Percentiles rank a stretch among this genome's conserved stretches.
Evolutionary conservation across 2,888 invertebrate genomes (phyloP).

Genomic region (Monopis laevigella): DNA sequence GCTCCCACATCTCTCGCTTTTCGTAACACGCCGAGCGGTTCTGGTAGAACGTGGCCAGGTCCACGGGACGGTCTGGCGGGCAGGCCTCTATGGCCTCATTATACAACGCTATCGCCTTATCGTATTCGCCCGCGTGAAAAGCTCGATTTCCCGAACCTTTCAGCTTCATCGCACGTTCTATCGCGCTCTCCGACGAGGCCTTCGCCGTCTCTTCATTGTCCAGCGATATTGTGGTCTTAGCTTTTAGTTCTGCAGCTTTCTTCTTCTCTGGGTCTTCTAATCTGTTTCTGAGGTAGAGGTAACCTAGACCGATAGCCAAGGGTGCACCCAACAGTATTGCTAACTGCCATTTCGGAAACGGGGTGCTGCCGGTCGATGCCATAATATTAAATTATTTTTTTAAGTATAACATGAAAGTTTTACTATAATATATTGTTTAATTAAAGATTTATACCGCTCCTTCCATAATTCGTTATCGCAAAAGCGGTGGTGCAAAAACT

Average conservation of each 20-base stretch:
- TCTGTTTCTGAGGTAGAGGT: conserved; percentile 76
- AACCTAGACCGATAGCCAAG: conserved; percentile 82
- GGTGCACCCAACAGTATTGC: conserved; percentile 86
- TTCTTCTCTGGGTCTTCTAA: conserved; percentile 62
- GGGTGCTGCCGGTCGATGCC: conserved; percentile 64
- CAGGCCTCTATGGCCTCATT: conserved; percentile 94
- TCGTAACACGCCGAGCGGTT: conserved; percentile 96
- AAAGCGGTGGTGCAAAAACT: conserved; percentile 4
- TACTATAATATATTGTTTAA: conserved; percentile 43
- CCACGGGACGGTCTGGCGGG: conserved; percentile 74
- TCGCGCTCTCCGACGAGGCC: conserved; percentile 61
- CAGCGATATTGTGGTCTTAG: conserved; percentile 69
- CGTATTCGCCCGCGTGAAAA: conserved; percentile 87
- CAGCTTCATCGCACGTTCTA: conserved; percentile 78
- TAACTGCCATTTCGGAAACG: conserved; percentile 86
- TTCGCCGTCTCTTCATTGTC: conserved; percentile 63
- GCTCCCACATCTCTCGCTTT: conserved; percentile 84
- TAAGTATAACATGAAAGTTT: conserved; percentile 33
- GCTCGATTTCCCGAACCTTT: conserved; percentile 90
- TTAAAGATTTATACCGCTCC: conserved; percentile 19
- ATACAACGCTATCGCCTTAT: conserved; percentile 90
- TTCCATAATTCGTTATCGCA: conserved; percentile 16
- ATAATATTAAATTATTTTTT: conserved; percentile 32
- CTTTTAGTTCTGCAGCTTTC: conserved; percentile 57
- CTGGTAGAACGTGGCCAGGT: conserved; percentile 92